Conservation (phyloP, 1,140 invertebrate species). For the Zaprionus davidi region DNA sequence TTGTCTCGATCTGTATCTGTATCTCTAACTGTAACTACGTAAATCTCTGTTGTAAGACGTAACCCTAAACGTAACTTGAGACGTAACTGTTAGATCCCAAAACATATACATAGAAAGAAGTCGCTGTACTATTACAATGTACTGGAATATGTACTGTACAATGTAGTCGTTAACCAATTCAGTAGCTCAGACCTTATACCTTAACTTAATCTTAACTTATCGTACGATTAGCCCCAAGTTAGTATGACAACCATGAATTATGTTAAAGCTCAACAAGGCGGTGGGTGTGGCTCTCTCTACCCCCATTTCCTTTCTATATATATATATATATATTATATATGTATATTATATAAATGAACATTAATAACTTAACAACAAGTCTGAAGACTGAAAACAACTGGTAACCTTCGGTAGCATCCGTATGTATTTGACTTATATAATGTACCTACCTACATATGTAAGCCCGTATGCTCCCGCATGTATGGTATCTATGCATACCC, state of each 20-base stretch:
- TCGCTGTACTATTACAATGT: conserved; percentile 25
- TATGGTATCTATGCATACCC: conserved; percentile 6
- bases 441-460: conserved; percentile 6
- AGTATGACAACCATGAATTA: conserved; percentile 14
- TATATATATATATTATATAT: neutral
- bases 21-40: conserved; percentile 17
- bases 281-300: conserved; percentile 28
- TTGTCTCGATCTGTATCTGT: conserved; percentile 13
- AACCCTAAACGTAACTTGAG: conserved; percentile 10
- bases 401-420: conserved; percentile 23
- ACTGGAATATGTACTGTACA: neutral
- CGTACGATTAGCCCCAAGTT: conserved; percentile 18
- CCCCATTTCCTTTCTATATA: neutral
- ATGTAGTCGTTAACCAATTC: conserved; percentile 14
- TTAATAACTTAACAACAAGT: conserved; percentile 28
- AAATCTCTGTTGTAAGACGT: conserved; percentile 16
- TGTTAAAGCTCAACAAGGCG: conserved; percentile 50
- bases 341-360: conserved; percentile 3
- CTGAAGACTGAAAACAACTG: conserved; percentile 44
- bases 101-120: conserved; percentile 10
- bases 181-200: conserved; percentile 33
- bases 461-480: neutral
- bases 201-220: conserved; percentile 9
- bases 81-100: conserved; percentile 23
- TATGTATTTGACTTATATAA: conserved; percentile 17